A percentile compares a stretch with the other conserved stretches of the same genome.
Conservation (phyloP, 2,797 vertebrate genomes). For the Hephaestus fuliginosus region DNA sequence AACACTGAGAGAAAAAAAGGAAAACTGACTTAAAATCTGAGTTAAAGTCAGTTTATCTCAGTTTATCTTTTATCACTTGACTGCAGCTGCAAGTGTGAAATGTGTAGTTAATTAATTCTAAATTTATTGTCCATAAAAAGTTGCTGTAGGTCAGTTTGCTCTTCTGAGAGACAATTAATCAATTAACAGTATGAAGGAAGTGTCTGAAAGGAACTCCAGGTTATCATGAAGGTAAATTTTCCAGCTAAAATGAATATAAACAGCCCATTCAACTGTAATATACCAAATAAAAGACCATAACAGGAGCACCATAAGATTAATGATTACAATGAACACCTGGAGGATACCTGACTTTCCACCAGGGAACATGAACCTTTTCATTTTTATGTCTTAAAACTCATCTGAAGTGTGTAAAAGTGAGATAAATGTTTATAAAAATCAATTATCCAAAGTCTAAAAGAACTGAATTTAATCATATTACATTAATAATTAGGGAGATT, state of each 20-base stretch:
- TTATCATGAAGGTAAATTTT: not conserved
- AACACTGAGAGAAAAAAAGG: not conserved
- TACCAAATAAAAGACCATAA: not conserved
- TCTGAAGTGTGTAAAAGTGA: not conserved
- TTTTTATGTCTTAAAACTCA: not conserved
- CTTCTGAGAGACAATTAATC: not conserved
- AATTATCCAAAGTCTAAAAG: not conserved
- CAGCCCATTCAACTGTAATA: no score
- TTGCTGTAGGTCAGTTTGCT: not conserved
- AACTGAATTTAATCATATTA: not conserved
- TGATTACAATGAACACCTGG: not conserved
- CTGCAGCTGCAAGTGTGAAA: not conserved
- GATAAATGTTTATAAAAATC: not conserved
- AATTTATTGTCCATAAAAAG: not conserved
- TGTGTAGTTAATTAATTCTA: not conserved
- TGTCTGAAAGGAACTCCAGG: not conserved
- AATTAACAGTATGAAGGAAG: not conserved
- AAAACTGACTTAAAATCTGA: not conserved
- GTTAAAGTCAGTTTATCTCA: not conserved
- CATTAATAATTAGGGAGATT: not conserved
- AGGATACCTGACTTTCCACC: not conserved
- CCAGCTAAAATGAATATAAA: not conserved
- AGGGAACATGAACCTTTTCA: not conserved
- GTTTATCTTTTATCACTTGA: no score
- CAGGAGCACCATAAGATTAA: not conserved